Base-by-base conservation (phyloP, 1,140 invertebrate genomes). In the Cyclina sinensis region DNA sequence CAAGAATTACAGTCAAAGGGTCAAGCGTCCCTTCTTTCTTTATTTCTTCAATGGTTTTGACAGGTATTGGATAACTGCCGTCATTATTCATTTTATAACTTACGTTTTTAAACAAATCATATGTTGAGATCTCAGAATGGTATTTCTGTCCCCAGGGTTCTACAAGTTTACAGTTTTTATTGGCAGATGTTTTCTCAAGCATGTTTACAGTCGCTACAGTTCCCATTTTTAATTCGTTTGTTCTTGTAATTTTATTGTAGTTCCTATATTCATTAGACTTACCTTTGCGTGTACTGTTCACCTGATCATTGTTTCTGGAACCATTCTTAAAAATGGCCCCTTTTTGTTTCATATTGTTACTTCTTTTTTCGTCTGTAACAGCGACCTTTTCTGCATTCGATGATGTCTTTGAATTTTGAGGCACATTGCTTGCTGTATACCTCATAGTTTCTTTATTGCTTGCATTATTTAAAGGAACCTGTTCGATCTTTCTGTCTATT, bases 1-100 rank as follows among this genome's bases (percentile, higher is more conserved):
- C 97, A 18, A 99, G 98, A 95, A 99, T 98, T 0, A 99, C 98
- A 59, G 68, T 76, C 24, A 90, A 24, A 0, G 37, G 21, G 30
- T 74, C 39, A n/a, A 43, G 35, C 2, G 21, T 27, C 24, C 18
- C 27, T 18, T 32, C 14, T 57, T 76, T 82, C 14, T n/a, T 62
- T 21, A 76, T 35, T 43, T 82, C 86, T 39, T 68, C 35, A 57
- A 74, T n/a, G 9, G 62, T 57, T 59, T 57, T 88, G 1, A 73
- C 48, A 39, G 86, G 86, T 70, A 88, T 74, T n/a, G 70, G 62
- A 62, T 84, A 82, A 0, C 57, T 9, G 0, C 86, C 86, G 24
- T 73, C 16, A n/a, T 24, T 21, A 48, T 74, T 14, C 35, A 73
- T 82, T 48, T 37, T 73, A 46, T 88, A 88, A 59, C 79, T 73